These are phyloP conservation scores for Enoplosus armatus DNA, from an alignment of 2,797 vertebrate species.

Conservation along the genomic window DNA sequence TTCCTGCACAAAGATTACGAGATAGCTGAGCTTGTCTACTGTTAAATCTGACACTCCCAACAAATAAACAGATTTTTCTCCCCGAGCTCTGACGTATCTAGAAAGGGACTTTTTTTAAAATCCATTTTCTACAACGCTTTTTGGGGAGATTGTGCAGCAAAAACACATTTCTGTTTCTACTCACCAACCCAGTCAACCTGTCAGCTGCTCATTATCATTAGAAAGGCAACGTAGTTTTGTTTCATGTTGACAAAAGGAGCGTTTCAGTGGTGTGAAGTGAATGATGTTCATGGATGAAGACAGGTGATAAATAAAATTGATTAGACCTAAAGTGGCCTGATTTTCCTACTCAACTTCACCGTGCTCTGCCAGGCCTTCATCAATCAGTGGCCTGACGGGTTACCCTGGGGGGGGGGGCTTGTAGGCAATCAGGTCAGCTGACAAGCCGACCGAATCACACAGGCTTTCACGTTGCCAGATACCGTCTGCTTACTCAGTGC, in stretches of 20 bases:
- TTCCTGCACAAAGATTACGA: constrained; percentile 51
- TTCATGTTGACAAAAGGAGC: constrained; percentile 20
- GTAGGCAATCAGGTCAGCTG: constrained; percentile 38
- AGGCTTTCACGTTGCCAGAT: constrained; percentile 12
- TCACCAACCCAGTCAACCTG: constrained; percentile 9
- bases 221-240: constrained; percentile 21
- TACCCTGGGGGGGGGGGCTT: neutral
- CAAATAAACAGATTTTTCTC: constrained; percentile 41
- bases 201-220: constrained; percentile 48
- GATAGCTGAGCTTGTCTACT: constrained; percentile 54
- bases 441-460: neutral
- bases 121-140: constrained; percentile 29
- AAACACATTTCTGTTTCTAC: constrained; percentile 12
- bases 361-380: constrained; percentile 47
- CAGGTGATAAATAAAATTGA: constrained; percentile 62
- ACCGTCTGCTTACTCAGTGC: constrained; percentile 4
- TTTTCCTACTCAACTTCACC: constrained; percentile 50
- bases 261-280: constrained; percentile 45
- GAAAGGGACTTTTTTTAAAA: constrained; percentile 19
- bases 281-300: constrained; percentile 56
- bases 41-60: constrained; percentile 39
- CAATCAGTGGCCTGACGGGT: constrained; percentile 48
- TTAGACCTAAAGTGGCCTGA: constrained; percentile 47
- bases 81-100: constrained; percentile 18
- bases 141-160: neutral